Evolutionary conservation across 2,888 invertebrate species (phyloP).

Genomic region (Apotomis betuletana): DNA sequence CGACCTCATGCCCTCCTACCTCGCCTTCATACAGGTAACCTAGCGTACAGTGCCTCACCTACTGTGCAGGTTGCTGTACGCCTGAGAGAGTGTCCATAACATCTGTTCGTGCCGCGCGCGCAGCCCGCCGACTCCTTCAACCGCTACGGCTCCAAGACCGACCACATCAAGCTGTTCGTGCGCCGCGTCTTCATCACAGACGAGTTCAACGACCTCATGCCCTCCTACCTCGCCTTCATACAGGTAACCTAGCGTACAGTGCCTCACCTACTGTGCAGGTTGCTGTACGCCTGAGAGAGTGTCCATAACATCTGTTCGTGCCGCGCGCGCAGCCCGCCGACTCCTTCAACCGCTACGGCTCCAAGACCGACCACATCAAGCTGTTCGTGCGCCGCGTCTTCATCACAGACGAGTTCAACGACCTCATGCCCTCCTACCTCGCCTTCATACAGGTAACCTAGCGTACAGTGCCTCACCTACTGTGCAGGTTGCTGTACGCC

Average conservation of each 20-base stretch:
- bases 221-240: constrained; percentile 57
- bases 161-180: constrained; percentile 94
- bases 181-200: constrained; percentile 91
- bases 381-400: constrained; percentile 92
- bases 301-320: too few relatives aligned
- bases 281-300: too few relatives aligned
- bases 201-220: constrained; percentile 97
- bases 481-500: too few relatives aligned
- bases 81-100: too few relatives aligned
- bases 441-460: not conserved
- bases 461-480: too few relatives aligned
- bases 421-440: constrained; percentile 90
- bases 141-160: constrained; percentile 92
- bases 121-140: constrained; percentile 77
- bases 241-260: constrained; percentile 62
- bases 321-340: too few relatives aligned
- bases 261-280: too few relatives aligned
- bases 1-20: constrained; percentile 99
- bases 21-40: constrained; percentile 90
- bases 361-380: constrained; percentile 92
- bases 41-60: too few relatives aligned
- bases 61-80: too few relatives aligned
- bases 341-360: constrained; percentile 91
- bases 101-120: too few relatives aligned
- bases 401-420: constrained; percentile 94